Conservation (phyloP, 2,888 invertebrate genomes). For the Lycaena phlaeas region DNA sequence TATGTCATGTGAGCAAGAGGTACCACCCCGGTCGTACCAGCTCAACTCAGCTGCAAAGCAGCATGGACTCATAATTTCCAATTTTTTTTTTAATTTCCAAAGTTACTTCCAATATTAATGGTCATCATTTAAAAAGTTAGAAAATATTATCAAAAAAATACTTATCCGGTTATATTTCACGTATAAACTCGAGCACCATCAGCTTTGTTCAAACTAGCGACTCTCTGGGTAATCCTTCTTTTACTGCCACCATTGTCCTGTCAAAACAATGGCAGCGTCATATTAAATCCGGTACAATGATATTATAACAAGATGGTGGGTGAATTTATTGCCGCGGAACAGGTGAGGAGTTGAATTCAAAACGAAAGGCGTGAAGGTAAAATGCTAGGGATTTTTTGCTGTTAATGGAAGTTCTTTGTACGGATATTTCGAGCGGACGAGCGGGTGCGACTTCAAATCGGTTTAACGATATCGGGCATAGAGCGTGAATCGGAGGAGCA, state of each 20-base stretch:
- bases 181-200: not conserved
- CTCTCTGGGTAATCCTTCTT: slow-evolving; percentile 1
- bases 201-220: slow-evolving; percentile 3
- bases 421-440: slow-evolving; percentile 54
- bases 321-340: not conserved
- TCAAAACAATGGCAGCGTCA: slow-evolving; percentile 2
- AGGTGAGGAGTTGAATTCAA: slow-evolving; percentile 18
- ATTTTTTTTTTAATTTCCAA: no score
- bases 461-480: slow-evolving; percentile 59
- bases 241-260: slow-evolving; percentile 6
- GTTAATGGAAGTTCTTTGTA: slow-evolving; percentile 72
- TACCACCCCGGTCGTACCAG: no score
- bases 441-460: slow-evolving; percentile 52
- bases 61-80: no score
- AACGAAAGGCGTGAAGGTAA: slow-evolving; percentile 31
- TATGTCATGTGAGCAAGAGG: no score
- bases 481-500: slow-evolving; percentile 45
- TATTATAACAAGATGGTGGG: not conserved
- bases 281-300: slow-evolving; percentile 5
- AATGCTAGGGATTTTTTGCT: slow-evolving; percentile 49
- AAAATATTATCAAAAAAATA: no score
- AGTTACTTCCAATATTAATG: no score
- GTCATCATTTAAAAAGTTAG: no score
- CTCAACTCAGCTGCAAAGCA: no score
- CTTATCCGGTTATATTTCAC: no score